Evolutionary conservation across 2,797 vertebrate species (phyloP).

Genomic region (Distichodus sexfasciatus): DNA sequence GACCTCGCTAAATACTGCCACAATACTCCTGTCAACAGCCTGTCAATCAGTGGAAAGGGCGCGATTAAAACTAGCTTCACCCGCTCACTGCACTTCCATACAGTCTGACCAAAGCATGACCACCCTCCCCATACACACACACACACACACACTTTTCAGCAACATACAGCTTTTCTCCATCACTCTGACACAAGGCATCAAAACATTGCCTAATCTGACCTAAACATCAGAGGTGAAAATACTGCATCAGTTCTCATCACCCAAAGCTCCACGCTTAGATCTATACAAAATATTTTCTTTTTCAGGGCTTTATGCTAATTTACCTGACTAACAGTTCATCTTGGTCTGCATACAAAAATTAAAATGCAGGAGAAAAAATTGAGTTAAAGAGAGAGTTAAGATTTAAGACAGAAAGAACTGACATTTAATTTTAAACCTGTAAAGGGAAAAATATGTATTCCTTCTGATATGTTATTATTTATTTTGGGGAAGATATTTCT

Average conservation of each 20-base stretch:
- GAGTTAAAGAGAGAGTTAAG: too few relatives aligned
- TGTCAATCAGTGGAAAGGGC: conserved; percentile 77
- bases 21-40: conserved; percentile 79
- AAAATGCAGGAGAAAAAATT: too few relatives aligned
- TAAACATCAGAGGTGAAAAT: conserved; percentile 1
- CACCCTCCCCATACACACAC: too few relatives aligned
- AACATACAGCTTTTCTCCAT: conserved; percentile 14
- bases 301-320: neutral
- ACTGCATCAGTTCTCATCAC: neutral
- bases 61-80: conserved; percentile 66
- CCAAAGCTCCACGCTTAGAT: neutral
- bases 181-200: conserved; percentile 29
- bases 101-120: conserved; percentile 13
- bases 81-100: conserved; percentile 28
- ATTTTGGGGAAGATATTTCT: too few relatives aligned
- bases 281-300: neutral
- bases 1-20: conserved; percentile 79
- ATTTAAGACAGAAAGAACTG: too few relatives aligned
- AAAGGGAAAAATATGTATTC: too few relatives aligned
- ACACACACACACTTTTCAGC: too few relatives aligned
- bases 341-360: too few relatives aligned
- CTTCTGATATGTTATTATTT: too few relatives aligned
- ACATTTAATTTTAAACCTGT: too few relatives aligned
- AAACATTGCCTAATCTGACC: conserved; percentile 24
- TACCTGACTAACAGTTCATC: too few relatives aligned